Evolutionary conservation across 1,140 invertebrate species (phyloP).

Genomic region (Caenorhabditis inopinata): DNA sequence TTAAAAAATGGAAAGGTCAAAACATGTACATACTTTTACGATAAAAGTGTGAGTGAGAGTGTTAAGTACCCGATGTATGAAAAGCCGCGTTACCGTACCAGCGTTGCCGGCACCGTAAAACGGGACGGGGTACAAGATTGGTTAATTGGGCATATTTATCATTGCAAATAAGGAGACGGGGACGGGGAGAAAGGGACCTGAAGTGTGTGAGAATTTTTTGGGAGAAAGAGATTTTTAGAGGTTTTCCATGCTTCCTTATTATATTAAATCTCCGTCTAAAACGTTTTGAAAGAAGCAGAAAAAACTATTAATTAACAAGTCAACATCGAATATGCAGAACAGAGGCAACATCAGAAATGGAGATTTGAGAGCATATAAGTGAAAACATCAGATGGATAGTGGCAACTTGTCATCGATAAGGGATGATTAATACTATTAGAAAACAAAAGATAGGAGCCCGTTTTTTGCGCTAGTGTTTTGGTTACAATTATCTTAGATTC

Average conservation of each 20-base stretch:
- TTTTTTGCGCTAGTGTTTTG: slow-evolving; percentile 27
- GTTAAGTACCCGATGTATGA: slow-evolving; percentile 16
- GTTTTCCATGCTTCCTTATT: too few species aligned
- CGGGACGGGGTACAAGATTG: neutral
- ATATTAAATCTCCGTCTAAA: too few species aligned
- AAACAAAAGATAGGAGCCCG: neutral
- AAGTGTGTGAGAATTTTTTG: slow-evolving; percentile 18
- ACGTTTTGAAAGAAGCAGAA: neutral
- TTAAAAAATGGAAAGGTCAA: too few species aligned
- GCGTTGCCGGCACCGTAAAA: slow-evolving; percentile 23
- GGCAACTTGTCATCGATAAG: too few species aligned
- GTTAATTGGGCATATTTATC: neutral
- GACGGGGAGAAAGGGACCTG: slow-evolving; percentile 1
- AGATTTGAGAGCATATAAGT: neutral
- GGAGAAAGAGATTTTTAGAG: neutral
- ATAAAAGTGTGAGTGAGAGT: neutral
- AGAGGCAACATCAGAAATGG: neutral
- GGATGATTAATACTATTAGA: neutral
- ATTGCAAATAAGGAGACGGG: too few species aligned
- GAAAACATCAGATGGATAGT: neutral
- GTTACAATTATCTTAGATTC: neutral
- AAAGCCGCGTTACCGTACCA: slow-evolving; percentile 31
- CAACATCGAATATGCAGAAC: neutral
- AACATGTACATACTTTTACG: slow-evolving; percentile 1
- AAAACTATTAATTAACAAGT: too few species aligned